phyloP scores from a whole-genome alignment of 1,140 invertebrate genomes.

The Artemia franciscana region DNA sequence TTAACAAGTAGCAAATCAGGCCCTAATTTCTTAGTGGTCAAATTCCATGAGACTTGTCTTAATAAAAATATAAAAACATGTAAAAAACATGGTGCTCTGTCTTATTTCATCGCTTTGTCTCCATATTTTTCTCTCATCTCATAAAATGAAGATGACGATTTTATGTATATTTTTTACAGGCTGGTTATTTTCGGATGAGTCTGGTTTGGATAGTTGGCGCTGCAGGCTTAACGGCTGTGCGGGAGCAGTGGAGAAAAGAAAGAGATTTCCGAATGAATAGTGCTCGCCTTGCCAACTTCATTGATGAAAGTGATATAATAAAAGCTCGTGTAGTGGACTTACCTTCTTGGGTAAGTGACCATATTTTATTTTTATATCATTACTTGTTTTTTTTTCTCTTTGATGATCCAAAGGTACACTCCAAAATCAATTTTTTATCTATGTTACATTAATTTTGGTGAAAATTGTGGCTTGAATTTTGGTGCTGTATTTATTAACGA shows the following conservation, averaged over 20 bases:
- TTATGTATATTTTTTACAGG: conserved; percentile 32
- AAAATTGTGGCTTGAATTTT: no score
- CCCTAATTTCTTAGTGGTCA: no score
- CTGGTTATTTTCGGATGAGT: conserved; percentile 56
- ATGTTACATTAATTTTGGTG: conserved; percentile 7
- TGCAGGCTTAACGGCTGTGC: conserved; percentile 47
- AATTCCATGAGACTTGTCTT: no score
- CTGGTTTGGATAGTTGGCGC: conserved; percentile 68
- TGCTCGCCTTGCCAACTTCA: conserved; percentile 47
- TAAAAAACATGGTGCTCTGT: neutral
- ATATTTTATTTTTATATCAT: conserved; percentile 4
- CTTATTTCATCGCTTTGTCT: neutral
- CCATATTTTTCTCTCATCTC: neutral
- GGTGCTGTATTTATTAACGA: no score
- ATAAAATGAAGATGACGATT: neutral
- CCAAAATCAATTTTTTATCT: conserved; percentile 6
- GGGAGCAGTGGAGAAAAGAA: conserved; percentile 49
- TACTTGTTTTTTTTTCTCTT: neutral
- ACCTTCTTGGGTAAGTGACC: conserved; percentile 55
- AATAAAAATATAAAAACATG: neutral
- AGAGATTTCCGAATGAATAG: conserved; percentile 46
- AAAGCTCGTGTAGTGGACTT: conserved; percentile 60
- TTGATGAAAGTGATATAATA: conserved; percentile 65
- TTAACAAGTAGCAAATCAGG: no score
- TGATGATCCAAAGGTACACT: neutral